Evolutionary conservation across 2,797 vertebrate species (phyloP).

Genomic region (Petrocephalus schoutedeni): DNA sequence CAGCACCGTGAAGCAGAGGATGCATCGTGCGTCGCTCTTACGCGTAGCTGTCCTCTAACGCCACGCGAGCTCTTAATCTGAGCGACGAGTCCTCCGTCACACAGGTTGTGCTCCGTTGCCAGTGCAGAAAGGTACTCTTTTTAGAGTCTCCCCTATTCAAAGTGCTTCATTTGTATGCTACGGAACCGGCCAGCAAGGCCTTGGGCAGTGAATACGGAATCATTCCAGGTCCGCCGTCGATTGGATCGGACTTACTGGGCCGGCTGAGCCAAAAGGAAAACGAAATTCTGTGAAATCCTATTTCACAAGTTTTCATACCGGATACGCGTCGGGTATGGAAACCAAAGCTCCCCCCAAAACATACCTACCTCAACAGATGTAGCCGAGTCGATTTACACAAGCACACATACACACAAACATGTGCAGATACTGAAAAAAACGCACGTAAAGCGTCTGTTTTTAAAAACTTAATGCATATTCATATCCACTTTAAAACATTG

Average conservation of each 20-base stretch:
- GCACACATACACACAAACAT: conserved; percentile 11
- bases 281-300: conserved; percentile 49
- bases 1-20: neutral
- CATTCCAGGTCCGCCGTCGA: conserved; percentile 54
- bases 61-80: neutral
- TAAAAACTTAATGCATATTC: neutral
- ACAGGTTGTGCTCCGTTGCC: conserved; percentile 36
- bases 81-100: conserved; percentile 7
- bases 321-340: conserved; percentile 13
- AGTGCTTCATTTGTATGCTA: conserved; percentile 63
- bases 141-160: conserved; percentile 62
- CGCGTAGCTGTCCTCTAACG: neutral
- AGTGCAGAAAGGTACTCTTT: conserved; percentile 53
- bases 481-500: conserved; percentile 22
- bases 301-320: conserved; percentile 46
- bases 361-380: conserved; percentile 33
- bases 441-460: neutral
- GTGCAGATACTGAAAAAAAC: conserved; percentile 37
- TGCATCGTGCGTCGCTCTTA: neutral
- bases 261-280: conserved; percentile 50
- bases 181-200: conserved; percentile 48
- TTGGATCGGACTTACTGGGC: conserved; percentile 51
- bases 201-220: conserved; percentile 57
- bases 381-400: conserved; percentile 25
- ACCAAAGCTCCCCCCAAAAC: conserved; percentile 31